Evolutionary conservation across 2,113 vertebrate genomes (phyloP).

Genomic region (Fulica atra): DNA sequence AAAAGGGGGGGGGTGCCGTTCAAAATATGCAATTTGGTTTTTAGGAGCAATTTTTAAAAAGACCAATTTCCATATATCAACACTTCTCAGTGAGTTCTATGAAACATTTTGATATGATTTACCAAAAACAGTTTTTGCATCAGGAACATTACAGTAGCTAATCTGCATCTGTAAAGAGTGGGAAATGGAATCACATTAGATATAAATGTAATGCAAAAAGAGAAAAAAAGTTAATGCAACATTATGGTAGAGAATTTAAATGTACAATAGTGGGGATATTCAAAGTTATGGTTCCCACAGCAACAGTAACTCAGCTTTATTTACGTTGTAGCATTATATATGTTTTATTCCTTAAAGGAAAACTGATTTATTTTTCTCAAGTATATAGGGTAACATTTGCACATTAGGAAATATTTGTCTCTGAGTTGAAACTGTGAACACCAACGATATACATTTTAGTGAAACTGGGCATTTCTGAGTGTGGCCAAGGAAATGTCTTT

Average conservation of each 20-base stretch:
- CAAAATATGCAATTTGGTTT: conserved; percentile 71
- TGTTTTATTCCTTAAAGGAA: conserved; percentile 52
- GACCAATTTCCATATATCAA: conserved; percentile 80
- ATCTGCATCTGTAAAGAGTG: conserved; percentile 79
- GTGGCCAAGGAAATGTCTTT: not conserved
- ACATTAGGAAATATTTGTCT: not conserved
- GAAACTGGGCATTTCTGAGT: not conserved
- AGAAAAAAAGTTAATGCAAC: conserved; percentile 66
- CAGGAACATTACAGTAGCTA: conserved; percentile 63
- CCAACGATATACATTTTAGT: not conserved
- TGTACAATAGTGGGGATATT: conserved; percentile 56
- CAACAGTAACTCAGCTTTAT: conserved; percentile 40
- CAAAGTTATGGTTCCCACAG: conserved; percentile 66
- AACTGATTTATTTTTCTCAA: not conserved
- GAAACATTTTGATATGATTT: conserved; percentile 83
- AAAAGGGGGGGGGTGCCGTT: not conserved
- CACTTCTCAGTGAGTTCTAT: conserved; percentile 73
- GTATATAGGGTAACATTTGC: not conserved
- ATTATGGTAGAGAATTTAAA: conserved; percentile 63
- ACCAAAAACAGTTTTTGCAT: conserved; percentile 80
- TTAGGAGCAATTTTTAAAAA: conserved; percentile 73
- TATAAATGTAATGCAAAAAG: conserved; percentile 74
- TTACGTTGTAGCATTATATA: not conserved
- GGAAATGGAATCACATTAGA: conserved; percentile 76
- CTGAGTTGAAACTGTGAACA: not conserved